Evolutionary conservation across 2,113 vertebrate genomes (phyloP).

Genomic region (Origma solitaria): DNA sequence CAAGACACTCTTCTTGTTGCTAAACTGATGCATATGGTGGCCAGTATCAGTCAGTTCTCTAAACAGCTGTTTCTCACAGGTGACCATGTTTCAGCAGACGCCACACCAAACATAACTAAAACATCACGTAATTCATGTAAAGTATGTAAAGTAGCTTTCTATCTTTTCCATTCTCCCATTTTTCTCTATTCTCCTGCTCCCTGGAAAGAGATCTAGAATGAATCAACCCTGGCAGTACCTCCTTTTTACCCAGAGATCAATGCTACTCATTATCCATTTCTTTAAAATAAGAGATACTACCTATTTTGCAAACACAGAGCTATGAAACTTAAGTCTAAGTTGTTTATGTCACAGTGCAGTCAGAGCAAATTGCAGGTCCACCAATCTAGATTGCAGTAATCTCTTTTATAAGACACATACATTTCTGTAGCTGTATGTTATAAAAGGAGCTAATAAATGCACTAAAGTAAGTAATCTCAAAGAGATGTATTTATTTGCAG

Average conservation of each 20-base stretch:
- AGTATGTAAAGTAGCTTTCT: not conserved
- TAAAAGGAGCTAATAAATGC: not conserved
- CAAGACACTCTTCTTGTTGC: not conserved
- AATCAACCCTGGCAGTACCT: not conserved
- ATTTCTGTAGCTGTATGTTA: not conserved
- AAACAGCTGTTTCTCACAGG: not conserved
- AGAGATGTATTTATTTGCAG: not conserved
- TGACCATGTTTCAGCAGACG: not conserved
- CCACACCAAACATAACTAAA: not conserved
- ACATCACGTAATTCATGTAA: not conserved
- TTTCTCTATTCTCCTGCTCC: not conserved
- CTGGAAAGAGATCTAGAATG: not conserved
- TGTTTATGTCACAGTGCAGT: not conserved
- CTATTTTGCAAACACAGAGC: not conserved
- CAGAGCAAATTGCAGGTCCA: not conserved
- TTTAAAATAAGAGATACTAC: not conserved
- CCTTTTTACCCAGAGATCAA: not conserved
- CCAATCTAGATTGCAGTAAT: not conserved
- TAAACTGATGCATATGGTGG: not conserved
- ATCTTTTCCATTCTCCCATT: not conserved
- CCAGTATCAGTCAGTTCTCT: not conserved
- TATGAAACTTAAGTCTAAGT: not conserved
- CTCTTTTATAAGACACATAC: not conserved
- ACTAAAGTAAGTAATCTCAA: not conserved
- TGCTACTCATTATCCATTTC: not conserved